Conservation (phyloP, 2,888 invertebrate genomes). For the Glyphotaelius pellucidus region DNA sequence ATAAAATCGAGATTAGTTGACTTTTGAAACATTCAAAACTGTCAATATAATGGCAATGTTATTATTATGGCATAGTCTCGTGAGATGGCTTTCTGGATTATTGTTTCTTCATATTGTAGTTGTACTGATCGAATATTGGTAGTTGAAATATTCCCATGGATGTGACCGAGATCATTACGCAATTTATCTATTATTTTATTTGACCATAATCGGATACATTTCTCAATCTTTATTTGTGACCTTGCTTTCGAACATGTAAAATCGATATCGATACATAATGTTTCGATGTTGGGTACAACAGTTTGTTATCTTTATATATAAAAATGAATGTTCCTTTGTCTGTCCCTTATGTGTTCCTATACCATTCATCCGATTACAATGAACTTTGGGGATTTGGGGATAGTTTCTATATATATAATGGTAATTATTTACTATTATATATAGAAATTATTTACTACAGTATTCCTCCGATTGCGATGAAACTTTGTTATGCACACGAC, state of each 20-base stretch:
- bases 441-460: too few relatives aligned
- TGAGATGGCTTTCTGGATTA: background rate
- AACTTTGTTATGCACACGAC: too few relatives aligned
- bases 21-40: too few relatives aligned
- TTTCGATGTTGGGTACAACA: background rate
- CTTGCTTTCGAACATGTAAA: background rate
- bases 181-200: background rate
- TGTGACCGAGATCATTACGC: slow-evolving; percentile 10
- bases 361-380: too few relatives aligned
- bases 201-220: background rate
- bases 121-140: background rate
- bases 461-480: too few relatives aligned
- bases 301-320: background rate
- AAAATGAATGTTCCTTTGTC: too few relatives aligned
- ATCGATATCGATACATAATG: too few relatives aligned
- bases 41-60: background rate
- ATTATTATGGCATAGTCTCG: background rate
- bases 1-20: too few relatives aligned
- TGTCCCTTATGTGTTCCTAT: too few relatives aligned
- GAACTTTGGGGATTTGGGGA: too few relatives aligned
- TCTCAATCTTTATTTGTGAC: background rate
- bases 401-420: too few relatives aligned
- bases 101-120: slow-evolving; percentile 4
- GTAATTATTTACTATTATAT: too few relatives aligned
- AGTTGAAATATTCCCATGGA: slow-evolving; percentile 20